phyloP scores from a whole-genome alignment of 1,140 invertebrate genomes.

The Drosophila bipectinata region DNA sequence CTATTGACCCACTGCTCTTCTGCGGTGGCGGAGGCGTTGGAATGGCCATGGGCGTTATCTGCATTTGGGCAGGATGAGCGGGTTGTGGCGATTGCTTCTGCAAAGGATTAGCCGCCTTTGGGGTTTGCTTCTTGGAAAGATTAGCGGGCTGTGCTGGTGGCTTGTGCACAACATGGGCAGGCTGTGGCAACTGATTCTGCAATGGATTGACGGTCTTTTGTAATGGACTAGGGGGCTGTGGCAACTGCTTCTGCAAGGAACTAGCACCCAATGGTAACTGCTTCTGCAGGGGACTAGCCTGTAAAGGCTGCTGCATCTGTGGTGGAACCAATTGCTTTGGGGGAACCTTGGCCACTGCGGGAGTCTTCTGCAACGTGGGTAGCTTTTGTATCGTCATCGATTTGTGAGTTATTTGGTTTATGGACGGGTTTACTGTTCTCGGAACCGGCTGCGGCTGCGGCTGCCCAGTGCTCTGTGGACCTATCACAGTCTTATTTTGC shows the following conservation, averaged over 20 bases:
- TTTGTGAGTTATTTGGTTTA: slow-evolving; percentile 39
- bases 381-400: slow-evolving; percentile 42
- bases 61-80: slow-evolving; percentile 25
- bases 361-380: slow-evolving; percentile 21
- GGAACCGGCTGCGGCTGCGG: background rate
- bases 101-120: background rate
- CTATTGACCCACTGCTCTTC: slow-evolving; percentile 3
- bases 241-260: background rate
- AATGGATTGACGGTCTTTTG: slow-evolving; percentile 1
- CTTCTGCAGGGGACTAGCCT: background rate
- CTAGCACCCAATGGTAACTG: background rate
- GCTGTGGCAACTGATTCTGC: background rate
- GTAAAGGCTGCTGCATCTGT: slow-evolving; percentile 1
- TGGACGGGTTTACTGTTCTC: background rate
- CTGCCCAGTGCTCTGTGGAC: background rate
- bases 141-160: background rate
- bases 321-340: slow-evolving; percentile 2
- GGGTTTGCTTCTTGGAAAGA: background rate
- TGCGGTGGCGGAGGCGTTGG: slow-evolving; percentile 1
- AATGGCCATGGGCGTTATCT: background rate
- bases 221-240: background rate
- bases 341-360: background rate
- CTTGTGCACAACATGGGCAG: background rate
- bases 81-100: slow-evolving; percentile 1
- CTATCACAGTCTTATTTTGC: slow-evolving; percentile 18